Conservation (phyloP, 2,888 invertebrate genomes). For the Pyrocoelia pectoralis region DNA sequence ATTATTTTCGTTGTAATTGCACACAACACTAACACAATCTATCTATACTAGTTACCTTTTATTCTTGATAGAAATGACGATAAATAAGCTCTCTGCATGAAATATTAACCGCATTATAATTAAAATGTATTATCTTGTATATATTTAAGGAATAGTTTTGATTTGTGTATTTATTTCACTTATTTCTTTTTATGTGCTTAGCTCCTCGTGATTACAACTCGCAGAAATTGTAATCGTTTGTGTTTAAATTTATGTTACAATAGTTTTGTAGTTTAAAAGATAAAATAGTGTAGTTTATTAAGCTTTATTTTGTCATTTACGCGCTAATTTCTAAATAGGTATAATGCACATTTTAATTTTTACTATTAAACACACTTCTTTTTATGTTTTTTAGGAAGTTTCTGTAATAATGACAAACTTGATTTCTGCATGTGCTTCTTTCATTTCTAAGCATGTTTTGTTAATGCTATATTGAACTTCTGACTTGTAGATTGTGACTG, state of each 20-base stretch:
- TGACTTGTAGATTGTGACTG: no score
- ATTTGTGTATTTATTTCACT: neutral
- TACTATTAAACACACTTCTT: neutral
- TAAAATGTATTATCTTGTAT: neutral
- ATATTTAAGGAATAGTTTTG: neutral
- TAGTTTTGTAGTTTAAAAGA: neutral
- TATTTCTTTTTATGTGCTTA: neutral
- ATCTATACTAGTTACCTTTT: slow-evolving; percentile 2
- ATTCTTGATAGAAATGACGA: neutral
- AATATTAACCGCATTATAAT: neutral
- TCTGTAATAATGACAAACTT: neutral
- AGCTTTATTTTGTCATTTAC: neutral
- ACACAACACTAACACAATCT: neutral
- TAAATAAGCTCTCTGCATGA: slow-evolving; percentile 7
- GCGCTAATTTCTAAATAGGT: neutral
- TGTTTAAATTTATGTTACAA: neutral
- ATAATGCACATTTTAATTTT: neutral
- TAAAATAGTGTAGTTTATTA: neutral
- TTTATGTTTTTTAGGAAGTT: neutral
- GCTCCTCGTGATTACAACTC: neutral
- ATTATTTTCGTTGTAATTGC: neutral
- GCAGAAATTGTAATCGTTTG: neutral
- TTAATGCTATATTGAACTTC: no score
- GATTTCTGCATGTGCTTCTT: neutral
- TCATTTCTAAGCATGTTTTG: neutral